phyloP scores from a whole-genome alignment of 2,888 invertebrate species.

The Peribatodes rhomboidaria region DNA sequence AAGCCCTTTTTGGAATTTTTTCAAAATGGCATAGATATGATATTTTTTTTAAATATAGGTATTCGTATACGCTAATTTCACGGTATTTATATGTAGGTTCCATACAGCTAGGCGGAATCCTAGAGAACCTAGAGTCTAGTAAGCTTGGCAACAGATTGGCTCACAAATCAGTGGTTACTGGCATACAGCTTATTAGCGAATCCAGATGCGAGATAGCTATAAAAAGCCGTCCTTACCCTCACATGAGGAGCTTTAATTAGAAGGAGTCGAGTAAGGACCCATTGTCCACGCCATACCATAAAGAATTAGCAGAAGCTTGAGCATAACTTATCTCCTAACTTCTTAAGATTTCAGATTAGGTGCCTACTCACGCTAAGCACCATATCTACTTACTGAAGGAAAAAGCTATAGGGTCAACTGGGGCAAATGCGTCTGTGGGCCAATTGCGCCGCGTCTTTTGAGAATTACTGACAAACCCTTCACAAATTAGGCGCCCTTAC shows the following conservation, averaged over 20 bases:
- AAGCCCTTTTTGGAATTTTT: no score
- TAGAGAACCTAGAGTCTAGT: background rate
- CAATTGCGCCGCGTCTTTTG: no score
- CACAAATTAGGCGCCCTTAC: no score
- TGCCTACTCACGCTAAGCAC: no score
- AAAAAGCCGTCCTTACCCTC: slow-evolving; percentile 8
- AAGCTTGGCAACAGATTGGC: slow-evolving; percentile 23
- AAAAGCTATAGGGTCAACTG: no score
- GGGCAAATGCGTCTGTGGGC: no score
- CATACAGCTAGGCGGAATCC: background rate
- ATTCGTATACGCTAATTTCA: no score
- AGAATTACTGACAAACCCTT: no score
- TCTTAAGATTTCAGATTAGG: background rate
- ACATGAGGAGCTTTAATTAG: slow-evolving; percentile 52
- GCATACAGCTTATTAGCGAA: slow-evolving; percentile 59
- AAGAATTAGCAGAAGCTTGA: slow-evolving; percentile 36
- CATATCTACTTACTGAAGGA: no score
- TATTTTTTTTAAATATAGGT: no score
- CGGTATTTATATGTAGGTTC: background rate
- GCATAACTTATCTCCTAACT: background rate
- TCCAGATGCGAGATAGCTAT: slow-evolving; percentile 65
- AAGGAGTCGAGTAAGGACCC: slow-evolving; percentile 30
- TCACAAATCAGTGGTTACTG: slow-evolving; percentile 56
- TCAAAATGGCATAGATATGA: no score
- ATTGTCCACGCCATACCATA: slow-evolving; percentile 59